These are phyloP conservation scores for Leptura quadrifasciata DNA, from an alignment of 2,888 invertebrate species.

Conservation along the genomic window DNA sequence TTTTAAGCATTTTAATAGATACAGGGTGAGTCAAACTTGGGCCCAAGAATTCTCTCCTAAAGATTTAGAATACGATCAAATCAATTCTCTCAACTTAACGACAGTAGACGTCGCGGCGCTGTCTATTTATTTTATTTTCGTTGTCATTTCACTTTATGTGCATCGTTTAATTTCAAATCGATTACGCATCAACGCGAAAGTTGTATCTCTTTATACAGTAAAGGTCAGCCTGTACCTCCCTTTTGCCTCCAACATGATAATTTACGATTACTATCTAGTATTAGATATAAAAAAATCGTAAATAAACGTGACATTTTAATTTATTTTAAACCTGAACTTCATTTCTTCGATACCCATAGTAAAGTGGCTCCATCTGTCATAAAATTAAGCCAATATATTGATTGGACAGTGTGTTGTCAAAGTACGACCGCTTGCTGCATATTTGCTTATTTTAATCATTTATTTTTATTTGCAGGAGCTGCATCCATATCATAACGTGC, in stretches of 20 bases:
- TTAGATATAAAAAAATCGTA: too few relatives aligned
- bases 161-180: background rate
- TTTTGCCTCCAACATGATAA: too few relatives aligned
- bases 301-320: too few relatives aligned
- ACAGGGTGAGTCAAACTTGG: background rate
- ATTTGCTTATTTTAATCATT: too few relatives aligned
- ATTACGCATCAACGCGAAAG: background rate
- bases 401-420: too few relatives aligned
- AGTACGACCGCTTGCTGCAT: too few relatives aligned
- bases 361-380: too few relatives aligned
- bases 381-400: too few relatives aligned
- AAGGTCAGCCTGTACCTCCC: too few relatives aligned
- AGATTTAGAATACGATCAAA: background rate
- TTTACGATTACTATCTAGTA: too few relatives aligned
- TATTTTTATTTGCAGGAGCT: constrained; percentile 30
- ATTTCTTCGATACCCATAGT: too few relatives aligned
- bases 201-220: background rate
- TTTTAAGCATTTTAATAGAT: background rate
- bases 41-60: background rate
- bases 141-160: background rate
- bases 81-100: background rate
- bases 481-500: constrained; percentile 33
- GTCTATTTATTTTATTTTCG: background rate
- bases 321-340: too few relatives aligned
- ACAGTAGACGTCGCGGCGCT: background rate